Evolutionary conservation across 2,113 vertebrate species (phyloP), one percentile per base, ranked within the genome.

Genomic region (Tursiops truncatus): DNA sequence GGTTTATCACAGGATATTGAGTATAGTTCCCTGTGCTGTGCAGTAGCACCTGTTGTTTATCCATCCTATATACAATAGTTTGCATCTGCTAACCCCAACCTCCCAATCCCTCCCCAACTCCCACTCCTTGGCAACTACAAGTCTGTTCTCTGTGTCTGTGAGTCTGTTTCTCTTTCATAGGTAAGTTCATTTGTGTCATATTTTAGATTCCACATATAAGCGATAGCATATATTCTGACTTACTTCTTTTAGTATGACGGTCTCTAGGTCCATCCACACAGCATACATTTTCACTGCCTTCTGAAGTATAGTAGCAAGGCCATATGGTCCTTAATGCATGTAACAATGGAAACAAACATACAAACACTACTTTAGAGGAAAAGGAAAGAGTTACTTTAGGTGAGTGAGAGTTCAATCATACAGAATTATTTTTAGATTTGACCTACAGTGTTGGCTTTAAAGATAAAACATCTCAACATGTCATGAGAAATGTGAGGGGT

Each of bases 371-470:
- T 65, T 50, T 47, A 53, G 83, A 62, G 76, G 44, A 41, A 81
- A 31, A 80, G 3, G n/a, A 7, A 36, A 77, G 26, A 38, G 20
- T 56, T 50, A 44, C 2, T 65, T 90, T 84, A 84, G 20, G 8
- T 58, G 26, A 94, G 76, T 41, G 5, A 77, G 10, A 84, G 23
- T 83, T 95, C 10, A 89, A 44, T 73, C 89, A 47, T 63, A 53
- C 5, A 70, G 74, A 95, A 89, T 77, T 94, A 95, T 91, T 97
- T 97, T 95, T 89, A 95, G 50, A 82, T 80, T 92, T 96, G 60
- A 90, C 58, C 50, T 68, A 47, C 36, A 95, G 25, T 53, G 0
- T 68, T 91, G 36, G 15, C 21, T 95, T 82, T 80, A 94, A 91
- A 94, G 63, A 91, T 93, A 91, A 96, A 96, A 79, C 26, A 71